phyloP scores from a whole-genome alignment of 2,888 invertebrate genomes.

The Peribatodes rhomboidaria region DNA sequence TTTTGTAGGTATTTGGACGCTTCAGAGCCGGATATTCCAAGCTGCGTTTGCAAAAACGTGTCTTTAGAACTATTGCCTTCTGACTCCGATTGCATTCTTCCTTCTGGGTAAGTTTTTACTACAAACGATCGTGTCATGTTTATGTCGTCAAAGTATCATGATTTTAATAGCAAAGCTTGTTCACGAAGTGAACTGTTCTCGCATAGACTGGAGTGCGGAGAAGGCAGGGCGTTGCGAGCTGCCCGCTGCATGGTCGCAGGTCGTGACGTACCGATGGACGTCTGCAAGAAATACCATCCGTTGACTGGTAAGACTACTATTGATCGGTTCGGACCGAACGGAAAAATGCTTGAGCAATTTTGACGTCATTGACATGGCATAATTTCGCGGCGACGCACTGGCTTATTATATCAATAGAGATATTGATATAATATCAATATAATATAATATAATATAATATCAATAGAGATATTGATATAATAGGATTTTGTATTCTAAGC shows the following conservation, averaged over 20 bases:
- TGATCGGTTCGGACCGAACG: too few species aligned
- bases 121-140: background rate
- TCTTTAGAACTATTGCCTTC: constrained; percentile 74
- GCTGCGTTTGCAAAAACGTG: constrained; percentile 76
- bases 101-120: constrained; percentile 65
- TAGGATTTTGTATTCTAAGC: too few species aligned
- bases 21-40: constrained; percentile 74
- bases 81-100: constrained; percentile 79
- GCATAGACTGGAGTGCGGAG: constrained; percentile 75
- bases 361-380: too few species aligned
- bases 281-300: constrained; percentile 80
- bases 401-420: too few species aligned
- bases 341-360: too few species aligned
- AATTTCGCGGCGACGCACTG: too few species aligned
- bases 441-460: too few species aligned
- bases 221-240: constrained; percentile 74
- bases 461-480: too few species aligned
- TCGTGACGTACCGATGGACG: constrained; percentile 77
- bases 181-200: constrained; percentile 25
- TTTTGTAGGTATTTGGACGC: constrained; percentile 71
- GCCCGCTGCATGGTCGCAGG: constrained; percentile 76
- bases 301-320: constrained; percentile 65
- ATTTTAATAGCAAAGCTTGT: constrained; percentile 7
- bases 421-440: too few species aligned
- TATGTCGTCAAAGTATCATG: background rate